Evolutionary conservation across 2,888 invertebrate species (phyloP).

Genomic region (Stenodema calcarata): DNA sequence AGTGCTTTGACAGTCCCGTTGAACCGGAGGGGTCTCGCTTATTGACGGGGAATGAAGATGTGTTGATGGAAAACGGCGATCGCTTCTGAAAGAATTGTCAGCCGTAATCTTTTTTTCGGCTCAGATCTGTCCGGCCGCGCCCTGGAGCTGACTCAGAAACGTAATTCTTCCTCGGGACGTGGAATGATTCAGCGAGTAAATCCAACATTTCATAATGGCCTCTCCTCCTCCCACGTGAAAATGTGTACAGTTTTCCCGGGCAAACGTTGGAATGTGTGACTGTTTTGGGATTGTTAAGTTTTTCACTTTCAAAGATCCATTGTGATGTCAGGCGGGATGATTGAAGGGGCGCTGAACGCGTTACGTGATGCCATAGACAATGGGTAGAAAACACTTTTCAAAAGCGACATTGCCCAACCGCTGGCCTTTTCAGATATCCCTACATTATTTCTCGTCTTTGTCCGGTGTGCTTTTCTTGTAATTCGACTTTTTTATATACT

Average conservation of each 20-base stretch:
- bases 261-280: constrained; percentile 26
- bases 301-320: constrained; percentile 29
- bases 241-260: constrained; percentile 24
- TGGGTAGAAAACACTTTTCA: constrained; percentile 5
- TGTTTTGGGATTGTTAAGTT: constrained; percentile 28
- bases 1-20: background rate
- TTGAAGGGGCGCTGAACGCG: constrained; percentile 17
- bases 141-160: background rate
- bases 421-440: constrained; percentile 1
- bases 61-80: background rate
- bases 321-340: constrained; percentile 28
- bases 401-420: constrained; percentile 4
- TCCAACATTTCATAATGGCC: constrained; percentile 25
- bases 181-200: constrained; percentile 30
- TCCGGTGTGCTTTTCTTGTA: background rate
- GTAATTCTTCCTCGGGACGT: constrained; percentile 18
- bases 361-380: constrained; percentile 34
- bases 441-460: constrained; percentile 24
- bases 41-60: background rate
- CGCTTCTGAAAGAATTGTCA: constrained; percentile 14
- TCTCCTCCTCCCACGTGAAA: background rate
- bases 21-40: background rate
- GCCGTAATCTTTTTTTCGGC: background rate
- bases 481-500: background rate
- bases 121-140: background rate